Conservation (phyloP, 2,113 vertebrate species). For the Elephas maximus region DNA sequence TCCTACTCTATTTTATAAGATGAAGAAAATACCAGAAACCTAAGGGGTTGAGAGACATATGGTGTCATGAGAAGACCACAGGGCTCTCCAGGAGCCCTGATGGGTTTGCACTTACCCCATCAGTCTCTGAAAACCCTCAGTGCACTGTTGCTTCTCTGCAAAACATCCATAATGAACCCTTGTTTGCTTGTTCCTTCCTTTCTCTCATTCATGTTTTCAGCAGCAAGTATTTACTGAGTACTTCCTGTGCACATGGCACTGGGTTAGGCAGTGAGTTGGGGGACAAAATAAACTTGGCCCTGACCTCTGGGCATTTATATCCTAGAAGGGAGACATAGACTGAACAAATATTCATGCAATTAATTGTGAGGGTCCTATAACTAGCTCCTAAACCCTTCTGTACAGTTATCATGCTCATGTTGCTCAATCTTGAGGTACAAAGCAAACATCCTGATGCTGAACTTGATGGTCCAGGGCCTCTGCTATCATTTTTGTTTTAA, state of each 20-base stretch:
- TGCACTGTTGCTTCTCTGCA: background rate
- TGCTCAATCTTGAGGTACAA: background rate
- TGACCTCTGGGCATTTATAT: background rate
- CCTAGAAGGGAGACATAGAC: background rate
- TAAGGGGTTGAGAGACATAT: accelerated
- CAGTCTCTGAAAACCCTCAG: background rate
- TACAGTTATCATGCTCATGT: background rate
- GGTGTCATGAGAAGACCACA: accelerated
- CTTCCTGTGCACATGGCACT: background rate
- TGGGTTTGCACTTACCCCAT: background rate
- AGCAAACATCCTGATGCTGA: background rate
- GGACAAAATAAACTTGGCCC: background rate
- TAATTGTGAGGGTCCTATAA: background rate
- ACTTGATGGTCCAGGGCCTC: background rate
- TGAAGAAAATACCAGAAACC: background rate
- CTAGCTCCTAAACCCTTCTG: background rate
- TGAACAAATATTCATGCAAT: background rate
- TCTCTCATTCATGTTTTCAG: background rate
- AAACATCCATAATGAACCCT: background rate
- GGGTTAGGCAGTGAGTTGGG: background rate
- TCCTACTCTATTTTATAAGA: background rate
- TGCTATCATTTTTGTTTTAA: background rate
- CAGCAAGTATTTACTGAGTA: background rate
- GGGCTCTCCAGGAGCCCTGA: background rate
- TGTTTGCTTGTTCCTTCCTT: background rate